phyloP scores from a whole-genome alignment of 2,113 vertebrate genomes.

The Puma concolor region DNA sequence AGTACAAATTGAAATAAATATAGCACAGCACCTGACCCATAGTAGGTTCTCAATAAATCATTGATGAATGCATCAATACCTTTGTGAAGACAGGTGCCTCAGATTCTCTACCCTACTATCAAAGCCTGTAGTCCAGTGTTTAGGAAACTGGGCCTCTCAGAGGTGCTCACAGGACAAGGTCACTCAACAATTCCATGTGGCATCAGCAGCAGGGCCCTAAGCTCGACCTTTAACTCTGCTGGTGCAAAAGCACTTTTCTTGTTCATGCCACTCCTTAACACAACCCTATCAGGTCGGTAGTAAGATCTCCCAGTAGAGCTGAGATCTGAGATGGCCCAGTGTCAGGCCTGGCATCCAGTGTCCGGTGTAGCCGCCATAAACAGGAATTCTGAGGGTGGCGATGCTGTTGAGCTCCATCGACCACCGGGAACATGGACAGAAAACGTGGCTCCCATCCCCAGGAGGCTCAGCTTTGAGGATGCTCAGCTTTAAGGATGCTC shows the following conservation, averaged over 20 bases:
- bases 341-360: neutral
- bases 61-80: neutral
- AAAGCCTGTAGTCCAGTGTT: neutral
- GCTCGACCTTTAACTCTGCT: neutral
- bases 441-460: neutral
- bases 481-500: no score
- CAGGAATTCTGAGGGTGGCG: neutral
- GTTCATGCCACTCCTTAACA: neutral
- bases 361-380: accelerated
- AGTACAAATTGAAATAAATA: neutral
- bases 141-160: neutral
- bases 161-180: neutral
- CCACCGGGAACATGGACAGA: no score
- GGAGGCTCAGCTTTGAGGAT: no score
- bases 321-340: neutral
- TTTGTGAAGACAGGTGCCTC: neutral
- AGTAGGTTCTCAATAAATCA: neutral
- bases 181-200: neutral
- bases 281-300: neutral
- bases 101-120: neutral
- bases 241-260: neutral
- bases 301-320: neutral
- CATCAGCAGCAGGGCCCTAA: neutral
- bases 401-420: neutral
- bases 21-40: neutral